phyloP scores from a whole-genome alignment of 2,888 invertebrate species.

The Cylloceria caligata region DNA sequence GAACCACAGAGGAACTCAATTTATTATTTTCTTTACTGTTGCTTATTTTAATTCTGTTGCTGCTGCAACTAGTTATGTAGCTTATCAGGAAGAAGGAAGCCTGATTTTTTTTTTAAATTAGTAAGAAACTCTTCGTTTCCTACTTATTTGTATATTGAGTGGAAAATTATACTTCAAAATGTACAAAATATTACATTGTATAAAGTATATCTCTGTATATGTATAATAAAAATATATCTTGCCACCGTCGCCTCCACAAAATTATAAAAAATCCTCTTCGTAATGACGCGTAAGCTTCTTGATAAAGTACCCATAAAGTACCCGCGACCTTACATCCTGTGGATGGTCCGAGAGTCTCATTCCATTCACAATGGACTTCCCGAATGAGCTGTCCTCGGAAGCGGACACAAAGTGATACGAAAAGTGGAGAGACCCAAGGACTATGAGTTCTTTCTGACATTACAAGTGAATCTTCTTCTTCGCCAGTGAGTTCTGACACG shows the following conservation, averaged over 20 bases:
- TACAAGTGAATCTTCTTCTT: neutral
- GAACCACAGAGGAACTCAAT: neutral
- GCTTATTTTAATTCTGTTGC: neutral
- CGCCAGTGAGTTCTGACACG: slow-evolving; percentile 3
- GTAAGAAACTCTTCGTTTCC: no score
- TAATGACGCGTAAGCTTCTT: neutral
- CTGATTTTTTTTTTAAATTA: neutral
- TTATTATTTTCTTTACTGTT: neutral
- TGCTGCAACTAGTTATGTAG: neutral
- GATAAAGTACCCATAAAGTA: neutral
- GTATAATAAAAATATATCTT: no score
- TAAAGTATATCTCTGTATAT: no score
- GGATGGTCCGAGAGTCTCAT: neutral
- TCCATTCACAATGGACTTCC: neutral
- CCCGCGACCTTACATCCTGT: slow-evolving; percentile 3
- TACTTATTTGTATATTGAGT: no score
- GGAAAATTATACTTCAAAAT: no score
- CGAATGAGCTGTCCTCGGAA: neutral
- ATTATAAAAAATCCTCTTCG: neutral
- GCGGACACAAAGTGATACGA: neutral
- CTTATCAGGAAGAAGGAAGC: neutral
- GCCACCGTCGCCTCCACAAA: no score
- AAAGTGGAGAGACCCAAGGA: slow-evolving; percentile 3
- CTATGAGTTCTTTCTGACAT: neutral
- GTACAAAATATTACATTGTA: no score